Evolutionary conservation across 35 echinoderm and acorn worm species (phyloP), one percentile per base, ranked within the genome.

Genomic region (Ophiothrix spiculata): DNA sequence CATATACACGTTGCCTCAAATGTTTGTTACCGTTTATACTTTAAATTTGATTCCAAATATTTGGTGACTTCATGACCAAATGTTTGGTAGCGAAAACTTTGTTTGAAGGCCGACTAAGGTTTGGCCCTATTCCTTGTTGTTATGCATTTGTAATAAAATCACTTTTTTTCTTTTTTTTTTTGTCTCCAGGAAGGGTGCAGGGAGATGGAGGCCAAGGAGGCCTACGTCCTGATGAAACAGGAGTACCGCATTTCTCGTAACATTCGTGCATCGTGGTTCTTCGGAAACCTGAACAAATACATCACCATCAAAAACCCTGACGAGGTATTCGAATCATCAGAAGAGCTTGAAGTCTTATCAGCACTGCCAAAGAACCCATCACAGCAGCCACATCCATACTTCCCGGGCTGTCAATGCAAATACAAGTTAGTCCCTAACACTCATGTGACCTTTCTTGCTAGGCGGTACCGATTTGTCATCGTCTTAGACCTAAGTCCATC

Each of bases 241-340:
- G 92, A 99, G 60, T 99, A 99, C 37, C 85, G 96, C 25, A 99
- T 99, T 82, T 99, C 96, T 54, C 86, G 96, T 2, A 99, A 99
- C 56, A 99, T 93, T 83, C 81, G 96, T 45, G 91, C 96, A 84
- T 79, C 92, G 36, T 99, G 96, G 96, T 99, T 94, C 74, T 93
- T 94, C 64, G 87, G 83, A 36, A 84, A 99, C 60, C 89, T 99
- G 78, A 94, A 94, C 83, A 89, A 94, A 60, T 31, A 56, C 40
- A 93, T 99, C 56, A 79, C 79, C 29, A 75, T 91, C 32, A 97
- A 97, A 56, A 78, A 75, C 32, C 91, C 87, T 56, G 37, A 93
- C 36, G 95, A 97, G 41, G 39, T 97, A 81, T 85, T 95, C 38
- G 60, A 69, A 28, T 69, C 60, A 2, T 69, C 84, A 34, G 92